These are phyloP conservation scores for Tridacna crocea DNA, from an alignment of 2,888 invertebrate genomes.

Conservation along the genomic window DNA sequence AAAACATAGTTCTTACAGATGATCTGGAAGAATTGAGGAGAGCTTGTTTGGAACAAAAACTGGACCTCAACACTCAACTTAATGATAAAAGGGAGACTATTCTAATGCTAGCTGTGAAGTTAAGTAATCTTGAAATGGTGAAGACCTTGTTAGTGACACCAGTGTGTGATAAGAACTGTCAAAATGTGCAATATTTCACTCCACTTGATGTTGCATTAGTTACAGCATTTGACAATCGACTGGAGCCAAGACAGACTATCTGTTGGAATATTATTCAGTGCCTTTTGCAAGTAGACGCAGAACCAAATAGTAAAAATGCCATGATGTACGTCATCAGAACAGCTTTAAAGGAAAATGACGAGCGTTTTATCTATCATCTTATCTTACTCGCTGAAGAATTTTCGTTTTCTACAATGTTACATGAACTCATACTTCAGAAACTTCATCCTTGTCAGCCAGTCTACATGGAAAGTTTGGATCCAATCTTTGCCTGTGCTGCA, in stretches of 20 bases:
- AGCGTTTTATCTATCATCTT: slow-evolving; percentile 69
- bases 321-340: slow-evolving; percentile 78
- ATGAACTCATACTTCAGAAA: slow-evolving; percentile 72
- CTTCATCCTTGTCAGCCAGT: slow-evolving; percentile 76
- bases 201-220: slow-evolving; percentile 75
- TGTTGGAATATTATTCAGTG: slow-evolving; percentile 76
- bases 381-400: slow-evolving; percentile 65
- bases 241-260: slow-evolving; percentile 71
- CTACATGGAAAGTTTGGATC: slow-evolving; percentile 71
- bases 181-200: slow-evolving; percentile 73
- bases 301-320: slow-evolving; percentile 74
- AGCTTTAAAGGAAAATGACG: slow-evolving; percentile 73
- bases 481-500: slow-evolving; percentile 68
- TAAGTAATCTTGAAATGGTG: slow-evolving; percentile 72
- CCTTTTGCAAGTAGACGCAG: slow-evolving; percentile 71
- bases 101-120: slow-evolving; percentile 73
- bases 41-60: slow-evolving; percentile 50
- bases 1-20: slow-evolving; percentile 57
- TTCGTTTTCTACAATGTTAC: slow-evolving; percentile 67
- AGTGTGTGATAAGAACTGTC: slow-evolving; percentile 67
- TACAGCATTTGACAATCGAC: slow-evolving; percentile 74
- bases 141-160: slow-evolving; percentile 62
- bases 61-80: slow-evolving; percentile 71
- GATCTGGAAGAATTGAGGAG: slow-evolving; percentile 46
- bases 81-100: slow-evolving; percentile 75